These are phyloP conservation scores for Hipposideros larvatus DNA, from an alignment of 2,797 vertebrate species.

Conservation along the genomic window DNA sequence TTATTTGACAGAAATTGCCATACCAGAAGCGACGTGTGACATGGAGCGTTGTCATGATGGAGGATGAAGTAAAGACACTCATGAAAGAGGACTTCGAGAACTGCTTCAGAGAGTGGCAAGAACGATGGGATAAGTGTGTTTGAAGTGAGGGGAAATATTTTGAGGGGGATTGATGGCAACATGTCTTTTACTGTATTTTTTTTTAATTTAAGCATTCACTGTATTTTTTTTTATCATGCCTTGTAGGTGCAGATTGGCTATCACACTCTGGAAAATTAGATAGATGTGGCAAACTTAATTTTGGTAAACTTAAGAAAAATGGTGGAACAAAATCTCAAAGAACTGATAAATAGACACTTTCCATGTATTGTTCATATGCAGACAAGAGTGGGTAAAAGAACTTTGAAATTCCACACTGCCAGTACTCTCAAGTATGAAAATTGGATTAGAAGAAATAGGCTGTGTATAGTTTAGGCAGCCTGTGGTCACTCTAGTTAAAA, in stretches of 20 bases:
- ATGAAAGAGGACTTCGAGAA: no score
- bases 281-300: background rate
- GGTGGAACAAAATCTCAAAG: background rate
- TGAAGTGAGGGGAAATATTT: no score
- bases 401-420: slow-evolving; percentile 61
- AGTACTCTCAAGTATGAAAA: slow-evolving; percentile 72
- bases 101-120: no score
- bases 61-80: no score
- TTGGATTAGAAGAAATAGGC: slow-evolving; percentile 57
- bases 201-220: no score
- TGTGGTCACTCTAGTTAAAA: slow-evolving; percentile 78
- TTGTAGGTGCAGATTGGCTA: background rate
- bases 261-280: background rate
- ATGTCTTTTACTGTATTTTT: no score
- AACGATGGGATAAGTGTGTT: no score
- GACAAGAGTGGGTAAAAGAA: slow-evolving; percentile 26
- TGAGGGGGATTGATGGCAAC: no score
- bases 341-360: slow-evolving; percentile 53
- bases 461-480: slow-evolving; percentile 80
- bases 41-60: no score
- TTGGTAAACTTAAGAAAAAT: slow-evolving; percentile 2
- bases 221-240: no score
- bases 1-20: no score
- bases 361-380: slow-evolving; percentile 52
- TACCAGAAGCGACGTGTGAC: no score